These are phyloP conservation scores for Ceyx cyanopectus DNA, from an alignment of 2,113 vertebrate genomes.

Conservation along the genomic window DNA sequence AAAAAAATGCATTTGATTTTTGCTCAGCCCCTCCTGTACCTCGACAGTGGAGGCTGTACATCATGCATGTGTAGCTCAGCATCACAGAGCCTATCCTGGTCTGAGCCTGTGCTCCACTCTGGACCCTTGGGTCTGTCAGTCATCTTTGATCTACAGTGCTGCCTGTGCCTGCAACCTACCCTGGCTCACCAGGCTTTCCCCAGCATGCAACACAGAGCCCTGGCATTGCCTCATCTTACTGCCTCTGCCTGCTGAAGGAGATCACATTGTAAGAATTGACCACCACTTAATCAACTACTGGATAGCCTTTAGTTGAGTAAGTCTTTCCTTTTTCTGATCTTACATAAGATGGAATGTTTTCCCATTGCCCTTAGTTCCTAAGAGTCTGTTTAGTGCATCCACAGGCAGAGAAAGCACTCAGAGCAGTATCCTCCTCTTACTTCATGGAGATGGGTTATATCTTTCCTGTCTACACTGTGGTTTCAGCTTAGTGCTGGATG, in stretches of 20 bases:
- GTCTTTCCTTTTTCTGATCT: neutral
- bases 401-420: neutral
- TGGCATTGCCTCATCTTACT: neutral
- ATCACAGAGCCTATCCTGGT: neutral
- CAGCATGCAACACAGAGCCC: rapidly evolving
- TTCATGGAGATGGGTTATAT: neutral
- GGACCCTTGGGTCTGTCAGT: neutral
- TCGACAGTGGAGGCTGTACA: neutral
- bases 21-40: neutral
- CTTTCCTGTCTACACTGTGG: neutral
- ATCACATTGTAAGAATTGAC: neutral
- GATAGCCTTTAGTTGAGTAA: neutral
- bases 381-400: neutral
- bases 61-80: neutral
- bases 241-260: neutral
- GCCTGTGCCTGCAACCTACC: neutral
- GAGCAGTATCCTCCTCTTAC: neutral
- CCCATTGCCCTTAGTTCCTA: neutral
- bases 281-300: neutral
- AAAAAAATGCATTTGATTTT: neutral
- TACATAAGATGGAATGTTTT: neutral
- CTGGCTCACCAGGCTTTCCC: neutral
- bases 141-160: neutral
- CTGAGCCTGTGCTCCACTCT: neutral
- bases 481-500: neutral